phyloP scores from a whole-genome alignment of 2,797 vertebrate species.

The Coranthus polyacanthus region DNA sequence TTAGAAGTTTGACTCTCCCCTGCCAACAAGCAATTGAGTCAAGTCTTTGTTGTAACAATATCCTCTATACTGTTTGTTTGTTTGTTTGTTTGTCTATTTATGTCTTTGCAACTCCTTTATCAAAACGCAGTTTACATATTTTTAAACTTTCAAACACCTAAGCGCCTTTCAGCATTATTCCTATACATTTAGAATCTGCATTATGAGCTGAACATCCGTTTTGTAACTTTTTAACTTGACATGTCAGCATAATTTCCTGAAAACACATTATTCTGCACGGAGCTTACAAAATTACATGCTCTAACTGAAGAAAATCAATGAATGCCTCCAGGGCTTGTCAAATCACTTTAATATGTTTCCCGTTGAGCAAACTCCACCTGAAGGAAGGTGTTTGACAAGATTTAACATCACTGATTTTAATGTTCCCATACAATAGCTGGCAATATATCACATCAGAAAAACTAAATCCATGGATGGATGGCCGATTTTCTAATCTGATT shows the following conservation, averaged over 20 bases:
- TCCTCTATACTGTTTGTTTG: no score
- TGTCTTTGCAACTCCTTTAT: no score
- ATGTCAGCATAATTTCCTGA: background rate
- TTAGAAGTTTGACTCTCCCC: no score
- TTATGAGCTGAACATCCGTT: background rate
- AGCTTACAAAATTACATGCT: constrained; percentile 5
- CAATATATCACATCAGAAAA: constrained; percentile 16
- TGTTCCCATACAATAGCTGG: constrained; percentile 19
- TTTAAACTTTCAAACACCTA: no score
- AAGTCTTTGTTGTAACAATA: no score
- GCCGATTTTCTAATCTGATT: constrained; percentile 53
- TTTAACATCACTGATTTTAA: constrained; percentile 13
- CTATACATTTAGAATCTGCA: background rate
- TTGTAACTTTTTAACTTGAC: background rate
- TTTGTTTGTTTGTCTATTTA: no score
- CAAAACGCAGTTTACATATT: no score
- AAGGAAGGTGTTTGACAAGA: constrained; percentile 41
- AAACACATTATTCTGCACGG: constrained; percentile 5
- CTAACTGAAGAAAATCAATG: background rate
- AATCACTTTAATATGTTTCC: constrained; percentile 38
- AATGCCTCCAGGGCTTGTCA: constrained; percentile 46
- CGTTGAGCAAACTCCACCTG: constrained; percentile 39
- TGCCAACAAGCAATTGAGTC: no score
- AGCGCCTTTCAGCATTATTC: no score
- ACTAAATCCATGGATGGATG: constrained; percentile 47